Conservation (phyloP, 1,140 invertebrate species). For the Parasteatoda tepidariorum region DNA sequence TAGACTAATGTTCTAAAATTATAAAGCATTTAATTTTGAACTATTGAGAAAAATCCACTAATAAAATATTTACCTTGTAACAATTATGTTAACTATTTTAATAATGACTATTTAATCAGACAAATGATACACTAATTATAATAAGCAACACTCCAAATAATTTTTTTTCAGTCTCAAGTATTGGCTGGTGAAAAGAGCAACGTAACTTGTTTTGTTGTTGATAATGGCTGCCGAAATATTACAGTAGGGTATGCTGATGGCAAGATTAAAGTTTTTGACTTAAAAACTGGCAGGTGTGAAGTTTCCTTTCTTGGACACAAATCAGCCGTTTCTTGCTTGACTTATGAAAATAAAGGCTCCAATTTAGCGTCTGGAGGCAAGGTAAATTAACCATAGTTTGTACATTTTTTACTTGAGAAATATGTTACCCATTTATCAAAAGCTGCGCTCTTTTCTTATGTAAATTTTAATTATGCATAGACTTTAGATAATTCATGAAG, state of each 20-base stretch:
- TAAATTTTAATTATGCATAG: neutral
- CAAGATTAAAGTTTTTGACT: conserved; percentile 81
- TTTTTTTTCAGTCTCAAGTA: conserved; percentile 74
- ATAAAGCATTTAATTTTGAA: too few species aligned
- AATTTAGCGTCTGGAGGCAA: conserved; percentile 87
- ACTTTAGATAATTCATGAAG: neutral
- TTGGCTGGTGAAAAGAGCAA: conserved; percentile 81
- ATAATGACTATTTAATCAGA: too few species aligned
- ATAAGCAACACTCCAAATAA: too few species aligned
- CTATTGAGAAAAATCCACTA: too few species aligned
- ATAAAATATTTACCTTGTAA: too few species aligned
- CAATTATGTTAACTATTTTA: too few species aligned
- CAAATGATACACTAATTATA: too few species aligned
- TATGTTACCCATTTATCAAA: neutral
- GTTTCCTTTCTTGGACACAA: conserved; percentile 90
- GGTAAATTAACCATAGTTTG: conserved; percentile 70
- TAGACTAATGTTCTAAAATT: too few species aligned
- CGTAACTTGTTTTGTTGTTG: conserved; percentile 77
- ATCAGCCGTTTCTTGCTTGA: conserved; percentile 83
- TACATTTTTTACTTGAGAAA: neutral
- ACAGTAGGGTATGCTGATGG: conserved; percentile 95
- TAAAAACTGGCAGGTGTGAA: conserved; percentile 75
- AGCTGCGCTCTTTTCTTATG: neutral
- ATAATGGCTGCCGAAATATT: conserved; percentile 69
- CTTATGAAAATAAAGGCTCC: conserved; percentile 83